Evolutionary conservation across 2,113 vertebrate species (phyloP), one percentile per base, ranked within the genome.

Genomic region (Corynorhinus townsendii): DNA sequence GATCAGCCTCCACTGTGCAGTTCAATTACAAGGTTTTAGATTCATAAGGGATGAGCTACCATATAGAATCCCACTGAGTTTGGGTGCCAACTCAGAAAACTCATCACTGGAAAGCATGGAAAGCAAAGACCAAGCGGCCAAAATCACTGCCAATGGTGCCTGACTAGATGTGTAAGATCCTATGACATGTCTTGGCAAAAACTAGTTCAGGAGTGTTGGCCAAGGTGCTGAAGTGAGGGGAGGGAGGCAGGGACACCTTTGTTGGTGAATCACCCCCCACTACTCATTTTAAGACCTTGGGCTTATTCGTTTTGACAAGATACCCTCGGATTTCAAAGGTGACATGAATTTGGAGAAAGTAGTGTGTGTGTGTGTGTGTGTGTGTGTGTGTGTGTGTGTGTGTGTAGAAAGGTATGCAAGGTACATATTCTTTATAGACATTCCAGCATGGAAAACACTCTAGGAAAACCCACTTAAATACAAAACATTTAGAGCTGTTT

Each of bases 211-310:
- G 83, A 96, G 91, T 97, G 95, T 97, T 97, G 89, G 97, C 97
- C 97, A 96, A 95, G 94, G 97, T 96, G 97, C 96, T 97, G 95
- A 97, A 97, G 66, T 12, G 38, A 92, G n/a, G n/a, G 11, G 7
- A 43, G 24, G 40, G 88, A 14, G n/a, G n/a, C 40, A n/a, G 62
- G 43, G 24, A 16, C 59, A 86, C 52, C 80, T 91, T 86, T 64
- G 76, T 73, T 47, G 38, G 11, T 6, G 11, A 81, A 17, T 45
- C 2, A 4, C 47, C 75, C 24, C 33, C 95, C 49, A 68, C 52
- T 20, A 14, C 22, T 45, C 47, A 83, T 95, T 91, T 45, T 26
- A 95, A 85, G 64, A 94, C 68, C 47, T 0, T 19, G 69, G 83
- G 45, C 26, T 95, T 52, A 97, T 95, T 92, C 90, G 86, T 66